Base-by-base conservation (phyloP, 2,888 invertebrate genomes). In the Trilocha varians region DNA sequence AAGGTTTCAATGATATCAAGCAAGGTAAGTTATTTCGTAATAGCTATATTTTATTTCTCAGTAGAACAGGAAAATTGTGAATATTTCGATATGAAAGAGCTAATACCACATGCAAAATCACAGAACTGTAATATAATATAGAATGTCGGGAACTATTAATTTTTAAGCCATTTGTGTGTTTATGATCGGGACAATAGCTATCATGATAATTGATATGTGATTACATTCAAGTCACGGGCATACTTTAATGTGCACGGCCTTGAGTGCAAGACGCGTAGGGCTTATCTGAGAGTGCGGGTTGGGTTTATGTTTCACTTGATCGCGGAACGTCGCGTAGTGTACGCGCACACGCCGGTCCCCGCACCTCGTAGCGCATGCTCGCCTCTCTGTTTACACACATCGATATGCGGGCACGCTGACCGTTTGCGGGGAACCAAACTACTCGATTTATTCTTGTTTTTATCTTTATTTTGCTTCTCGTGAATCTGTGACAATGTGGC, bases 171-270 rank as follows among this genome's bases (percentile, higher is more conserved):
- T 35, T 18, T 25, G 36, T 36, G 63, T 49, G 55, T 66, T 70
- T 68, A 53, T 59, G 67, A 71, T 71, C n/a, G n/a, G n/a, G 55
- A 76, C 78, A 79, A 77, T 77, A 57, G 68, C 46, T 47, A 55
- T 56, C 62, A 59, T 64, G 47, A 61, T 63, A 53, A 55, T 60
- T 51, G 55, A 51, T 57, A 61, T 68, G 67, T 63, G 65, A 62
- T 65, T 64, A 65, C 62, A 78, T 76, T 70, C 77, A 58, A 77
- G 72, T 78, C 77, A 79, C 74, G 77, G 73, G 64, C 65, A 57
- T 67, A 70, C 70, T 68, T 73, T 70, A 72, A 70, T 68, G 66
- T 59, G 53, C 52, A 55, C 57, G 78, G 68, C 82, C 82, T 82
- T 82, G 76, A 62, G 50, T 60, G 68, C 53, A 57, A 54, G 49